These are phyloP conservation scores for Tetramorium bicarinatum DNA, from an alignment of 2,888 invertebrate genomes.

Conservation along the genomic window DNA sequence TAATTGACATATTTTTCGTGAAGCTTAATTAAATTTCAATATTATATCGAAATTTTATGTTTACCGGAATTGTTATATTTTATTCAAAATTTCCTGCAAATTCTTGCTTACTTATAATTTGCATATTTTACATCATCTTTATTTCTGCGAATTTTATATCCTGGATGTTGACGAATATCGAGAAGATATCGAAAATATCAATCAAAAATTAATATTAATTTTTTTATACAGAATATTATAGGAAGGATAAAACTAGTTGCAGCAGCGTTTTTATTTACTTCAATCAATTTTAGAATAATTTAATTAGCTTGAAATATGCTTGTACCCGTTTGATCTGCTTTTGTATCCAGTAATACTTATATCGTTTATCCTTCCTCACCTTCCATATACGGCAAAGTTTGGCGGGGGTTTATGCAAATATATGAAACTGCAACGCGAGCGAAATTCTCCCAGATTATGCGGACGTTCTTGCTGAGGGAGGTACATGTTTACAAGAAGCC, in stretches of 20 bases:
- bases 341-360: slow-evolving; percentile 37
- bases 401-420: slow-evolving; percentile 69
- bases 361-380: slow-evolving; percentile 57
- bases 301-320: neutral
- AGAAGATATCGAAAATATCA: neutral
- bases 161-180: neutral
- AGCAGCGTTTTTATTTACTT: neutral
- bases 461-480: slow-evolving; percentile 66
- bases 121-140: neutral
- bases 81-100: neutral
- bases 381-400: slow-evolving; percentile 45
- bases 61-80: neutral
- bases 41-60: neutral
- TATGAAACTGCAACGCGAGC: slow-evolving; percentile 67
- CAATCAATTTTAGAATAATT: neutral
- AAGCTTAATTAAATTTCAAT: neutral
- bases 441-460: slow-evolving; percentile 71
- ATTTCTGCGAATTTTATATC: neutral
- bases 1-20: neutral
- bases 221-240: neutral
- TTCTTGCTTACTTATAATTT: neutral
- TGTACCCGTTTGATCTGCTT: neutral
- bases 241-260: neutral
- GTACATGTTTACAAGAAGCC: slow-evolving; percentile 64
- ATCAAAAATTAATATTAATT: slow-evolving; percentile 6